Conservation (phyloP, 2,888 invertebrate genomes). For the Thymelicus lineola region DNA sequence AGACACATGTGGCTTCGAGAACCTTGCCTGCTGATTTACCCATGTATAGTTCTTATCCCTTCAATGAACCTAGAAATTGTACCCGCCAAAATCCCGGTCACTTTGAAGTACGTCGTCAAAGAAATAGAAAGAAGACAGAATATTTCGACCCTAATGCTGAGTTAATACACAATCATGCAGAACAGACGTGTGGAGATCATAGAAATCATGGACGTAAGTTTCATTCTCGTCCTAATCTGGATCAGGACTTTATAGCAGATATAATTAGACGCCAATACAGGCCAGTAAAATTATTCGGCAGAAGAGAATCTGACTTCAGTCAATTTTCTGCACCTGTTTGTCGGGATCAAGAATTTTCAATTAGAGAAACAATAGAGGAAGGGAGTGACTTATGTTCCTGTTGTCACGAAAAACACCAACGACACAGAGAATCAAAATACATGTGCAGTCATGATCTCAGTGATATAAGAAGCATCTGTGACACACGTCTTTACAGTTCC, state of each 20-base stretch:
- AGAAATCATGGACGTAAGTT: conserved; percentile 45
- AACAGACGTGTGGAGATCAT: conserved; percentile 46
- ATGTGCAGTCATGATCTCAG: conserved; percentile 50
- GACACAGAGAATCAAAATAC: conserved; percentile 43
- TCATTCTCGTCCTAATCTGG: conserved; percentile 51
- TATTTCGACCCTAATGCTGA: conserved; percentile 46
- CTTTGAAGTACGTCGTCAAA: conserved; percentile 41
- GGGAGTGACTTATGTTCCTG: conserved; percentile 65
- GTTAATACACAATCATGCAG: conserved; percentile 40
- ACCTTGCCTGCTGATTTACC: neutral
- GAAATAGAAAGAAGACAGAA: conserved; percentile 47
- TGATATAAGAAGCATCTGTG: conserved; percentile 68
- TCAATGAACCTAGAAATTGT: neutral
- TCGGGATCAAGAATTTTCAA: conserved; percentile 64
- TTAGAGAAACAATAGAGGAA: conserved; percentile 54
- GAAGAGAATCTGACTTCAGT: conserved; percentile 64
- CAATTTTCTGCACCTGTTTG: conserved; percentile 75
- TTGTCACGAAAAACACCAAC: conserved; percentile 53
- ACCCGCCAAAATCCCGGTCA: conserved; percentile 40
- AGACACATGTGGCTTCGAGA: neutral
- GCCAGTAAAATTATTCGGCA: conserved; percentile 67
- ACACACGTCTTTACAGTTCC: conserved; percentile 65
- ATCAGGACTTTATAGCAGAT: conserved; percentile 70
- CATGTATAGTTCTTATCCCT: neutral
- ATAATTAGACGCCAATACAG: conserved; percentile 72